Evolutionary conservation across 2,797 vertebrate species (phyloP), one percentile per base, ranked within the genome.

Genomic region (Leptodactylus fallax): DNA sequence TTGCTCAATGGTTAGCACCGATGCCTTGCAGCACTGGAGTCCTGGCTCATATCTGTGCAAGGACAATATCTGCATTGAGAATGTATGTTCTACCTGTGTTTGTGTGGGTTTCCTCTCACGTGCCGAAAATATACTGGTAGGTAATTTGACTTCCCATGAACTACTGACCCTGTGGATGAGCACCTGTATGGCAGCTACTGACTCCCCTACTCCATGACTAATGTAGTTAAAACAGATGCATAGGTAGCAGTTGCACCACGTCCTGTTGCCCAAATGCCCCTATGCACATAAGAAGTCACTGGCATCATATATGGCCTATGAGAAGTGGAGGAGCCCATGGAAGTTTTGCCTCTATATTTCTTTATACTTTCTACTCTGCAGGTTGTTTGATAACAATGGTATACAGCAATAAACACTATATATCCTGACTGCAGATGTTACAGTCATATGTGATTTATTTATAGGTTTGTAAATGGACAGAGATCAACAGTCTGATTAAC

Each of bases 401-500:
- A 14, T 67, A 72, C 19, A 49, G 45, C 51, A 76, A 7, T 47
- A n/a, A 17, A 51, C 19, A 76, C 23, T 9, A 10, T 19, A 49
- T n/a, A 7, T 19, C 10, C 47, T n/a, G 91, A 92, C 83, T 88
- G 90, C 87, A 91, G 94, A 96, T 95, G 94, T 92, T 94, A 91
- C 87, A 90, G 92, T 92, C 90, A 88, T 51, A 81, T 11, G 90
- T 72, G 91, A 91, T 93, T 91, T 71, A 93, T 91, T 89, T 92
- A 91, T 90, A 95, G 95, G 94, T 95, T 95, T 93, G 93, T 92
- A 90, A 58, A 87, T 93, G 91, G 93, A 92, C 7, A 94, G 93
- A 74, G 92, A 95, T 95, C 95, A 92, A 91, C 93, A 92, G 92
- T 94, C 95, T 96, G 96, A 97, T 97, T 97, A 97, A 95, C 94